Base-by-base conservation (phyloP, 2,888 invertebrate species). In the Pinctada fucata region DNA sequence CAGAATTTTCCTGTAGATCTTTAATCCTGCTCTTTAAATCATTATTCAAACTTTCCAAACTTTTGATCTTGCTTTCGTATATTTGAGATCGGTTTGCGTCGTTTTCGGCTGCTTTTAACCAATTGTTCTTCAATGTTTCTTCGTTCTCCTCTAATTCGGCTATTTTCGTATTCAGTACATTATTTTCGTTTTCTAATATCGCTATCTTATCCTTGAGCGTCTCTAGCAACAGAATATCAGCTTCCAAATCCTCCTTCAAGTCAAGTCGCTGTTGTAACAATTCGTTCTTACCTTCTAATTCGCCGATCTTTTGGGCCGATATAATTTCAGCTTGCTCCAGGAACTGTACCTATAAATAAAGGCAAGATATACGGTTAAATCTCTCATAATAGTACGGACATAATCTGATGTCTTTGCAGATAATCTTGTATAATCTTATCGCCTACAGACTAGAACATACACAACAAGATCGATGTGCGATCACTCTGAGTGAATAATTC, bases 71-170 rank as follows among this genome's bases (percentile, higher is more conserved):
- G 75, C 89, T 88, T 72, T 89, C 88, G 66, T 88, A 79, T 64
- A 84, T 83, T 67, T 86, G 84, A 6, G 84, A 81, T 72, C 89
- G 87, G 68, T 87, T 88, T 5, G 87, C 86, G 72, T 90, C 89
- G 71, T 88, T 88, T 74, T 88, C 88, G 16, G 89, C 90, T 63
- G 88, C 88, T 71, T 87, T 84, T 45, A 85, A 82, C 90, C 90
- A 90, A 79, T 90, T 89, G 10, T 87, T 87, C 70, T 86, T 84
- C 66, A 89, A 75, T 45, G 87, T 86, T 76, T 87, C 86, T 76
- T 89, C 89, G 75, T 87, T 87, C 80, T 89, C 89, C 74, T 89
- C 90, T 51, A 89, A 81, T 80, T 90, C 90, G 2, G 85, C 81
- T n/a, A 89, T 81, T 73, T 87, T 86, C 4, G 84, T 84, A 6